Evolutionary conservation across 1,140 invertebrate genomes (phyloP).

Genomic region (Nymphalis io): DNA sequence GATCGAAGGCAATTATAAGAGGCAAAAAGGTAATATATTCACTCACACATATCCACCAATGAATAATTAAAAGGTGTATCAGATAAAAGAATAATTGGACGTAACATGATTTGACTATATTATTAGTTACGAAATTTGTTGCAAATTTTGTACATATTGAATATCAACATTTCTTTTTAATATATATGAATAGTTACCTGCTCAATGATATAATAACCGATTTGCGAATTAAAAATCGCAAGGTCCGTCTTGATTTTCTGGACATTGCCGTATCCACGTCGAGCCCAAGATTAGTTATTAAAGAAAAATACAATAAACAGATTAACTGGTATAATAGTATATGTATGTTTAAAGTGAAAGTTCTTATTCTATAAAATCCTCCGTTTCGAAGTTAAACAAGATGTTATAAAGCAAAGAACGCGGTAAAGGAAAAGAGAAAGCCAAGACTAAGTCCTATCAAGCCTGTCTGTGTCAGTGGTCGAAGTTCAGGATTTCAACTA

Average conservation of each 20-base stretch:
- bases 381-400: conserved; percentile 39
- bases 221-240: too few relatives aligned
- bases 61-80: conserved; percentile 20
- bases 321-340: too few relatives aligned
- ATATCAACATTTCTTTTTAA: too few relatives aligned
- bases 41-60: conserved; percentile 8
- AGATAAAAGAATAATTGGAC: conserved; percentile 1
- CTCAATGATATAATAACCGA: neutral
- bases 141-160: too few relatives aligned
- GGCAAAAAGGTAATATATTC: conserved; percentile 18
- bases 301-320: too few relatives aligned
- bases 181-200: too few relatives aligned
- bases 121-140: neutral
- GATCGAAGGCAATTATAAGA: conserved; percentile 19
- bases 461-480: conserved; percentile 63
- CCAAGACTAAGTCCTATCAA: conserved; percentile 65
- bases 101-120: conserved; percentile 1
- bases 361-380: neutral
- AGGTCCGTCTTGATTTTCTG: too few relatives aligned
- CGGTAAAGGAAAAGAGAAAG: conserved; percentile 44
- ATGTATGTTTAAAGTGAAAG: neutral
- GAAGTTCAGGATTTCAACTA: conserved; percentile 74
- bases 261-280: too few relatives aligned
- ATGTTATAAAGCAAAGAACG: conserved; percentile 48
- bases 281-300: too few relatives aligned